Evolutionary conservation across 2,797 vertebrate species (phyloP).

Genomic region (Liasis olivaceus): DNA sequence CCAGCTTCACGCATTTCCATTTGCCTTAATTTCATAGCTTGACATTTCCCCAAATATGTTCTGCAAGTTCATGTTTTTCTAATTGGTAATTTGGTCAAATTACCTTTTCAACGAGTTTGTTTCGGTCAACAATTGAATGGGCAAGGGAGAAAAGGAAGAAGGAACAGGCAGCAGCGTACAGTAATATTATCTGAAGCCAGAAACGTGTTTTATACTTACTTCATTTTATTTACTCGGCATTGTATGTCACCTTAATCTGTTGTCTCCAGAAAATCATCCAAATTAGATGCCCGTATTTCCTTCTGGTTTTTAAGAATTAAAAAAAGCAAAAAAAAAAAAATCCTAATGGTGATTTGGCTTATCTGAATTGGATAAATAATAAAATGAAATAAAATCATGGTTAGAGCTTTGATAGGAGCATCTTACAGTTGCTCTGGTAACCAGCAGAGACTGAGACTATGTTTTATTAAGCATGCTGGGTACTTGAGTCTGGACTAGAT

Average conservation of each 20-base stretch:
- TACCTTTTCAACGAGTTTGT: not conserved
- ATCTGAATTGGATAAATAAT: not conserved
- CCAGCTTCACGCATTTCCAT: not conserved
- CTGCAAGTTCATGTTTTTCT: not conserved
- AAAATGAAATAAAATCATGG: constrained; percentile 4
- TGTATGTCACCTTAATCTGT: not conserved
- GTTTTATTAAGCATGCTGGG: constrained; percentile 34
- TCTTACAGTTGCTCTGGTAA: constrained; percentile 37
- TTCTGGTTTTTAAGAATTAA: not conserved
- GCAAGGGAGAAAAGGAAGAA: not conserved
- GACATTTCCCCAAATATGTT: not conserved
- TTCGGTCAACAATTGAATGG: not conserved
- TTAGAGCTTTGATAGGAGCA: constrained; percentile 7
- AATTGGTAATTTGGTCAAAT: not conserved
- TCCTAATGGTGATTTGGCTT: not conserved
- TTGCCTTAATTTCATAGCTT: rapidly evolving
- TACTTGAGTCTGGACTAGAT: constrained; percentile 33
- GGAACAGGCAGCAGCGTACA: too few species aligned
- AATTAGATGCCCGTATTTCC: not conserved
- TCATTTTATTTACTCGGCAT: not conserved
- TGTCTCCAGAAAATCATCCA: not conserved
- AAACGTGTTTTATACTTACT: not conserved
- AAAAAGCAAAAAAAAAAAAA: not conserved
- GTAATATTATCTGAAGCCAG: not conserved
- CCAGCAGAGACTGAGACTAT: constrained; percentile 25